Evolutionary conservation across 1,140 invertebrate species (phyloP).

Genomic region (Anthonomus grandis): DNA sequence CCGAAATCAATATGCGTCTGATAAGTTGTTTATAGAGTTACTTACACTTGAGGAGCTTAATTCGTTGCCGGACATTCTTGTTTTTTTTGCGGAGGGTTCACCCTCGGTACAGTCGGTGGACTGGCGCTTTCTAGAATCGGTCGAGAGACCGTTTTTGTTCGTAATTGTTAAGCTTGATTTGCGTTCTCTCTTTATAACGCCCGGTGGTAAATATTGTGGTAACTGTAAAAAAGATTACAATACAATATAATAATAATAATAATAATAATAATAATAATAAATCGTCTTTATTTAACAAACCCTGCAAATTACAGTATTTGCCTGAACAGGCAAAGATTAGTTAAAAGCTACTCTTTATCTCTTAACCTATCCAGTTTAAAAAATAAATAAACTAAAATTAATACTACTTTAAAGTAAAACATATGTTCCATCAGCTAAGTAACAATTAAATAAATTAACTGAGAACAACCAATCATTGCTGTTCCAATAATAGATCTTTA

Average conservation of each 20-base stretch:
- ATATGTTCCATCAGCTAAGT: too few relatives aligned
- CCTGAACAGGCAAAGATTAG: neutral
- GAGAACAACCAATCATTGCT: too few relatives aligned
- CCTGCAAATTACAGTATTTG: neutral
- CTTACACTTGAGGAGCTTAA: conserved; percentile 29
- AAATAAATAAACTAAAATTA: neutral
- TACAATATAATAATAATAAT: neutral
- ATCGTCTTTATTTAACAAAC: neutral
- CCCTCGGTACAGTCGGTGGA: conserved; percentile 38
- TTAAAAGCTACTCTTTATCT: neutral
- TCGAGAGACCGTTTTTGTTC: conserved; percentile 16
- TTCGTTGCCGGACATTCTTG: conserved; percentile 39
- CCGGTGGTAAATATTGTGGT: conserved; percentile 66
- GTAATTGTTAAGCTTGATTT: conserved; percentile 54
- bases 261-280: neutral
- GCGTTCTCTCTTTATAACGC: conserved; percentile 66
- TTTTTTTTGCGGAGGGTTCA: conserved; percentile 35
- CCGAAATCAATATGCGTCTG: neutral
- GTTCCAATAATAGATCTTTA: too few relatives aligned
- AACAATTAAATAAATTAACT: too few relatives aligned
- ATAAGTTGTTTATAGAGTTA: neutral
- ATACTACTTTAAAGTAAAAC: neutral
- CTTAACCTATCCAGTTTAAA: neutral
- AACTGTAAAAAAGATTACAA: conserved; percentile 27
- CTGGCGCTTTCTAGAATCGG: conserved; percentile 31